Evolutionary conservation across 2,888 invertebrate species (phyloP), one percentile per base, ranked within the genome.

Genomic region (Drosophila paucipuncta): DNA sequence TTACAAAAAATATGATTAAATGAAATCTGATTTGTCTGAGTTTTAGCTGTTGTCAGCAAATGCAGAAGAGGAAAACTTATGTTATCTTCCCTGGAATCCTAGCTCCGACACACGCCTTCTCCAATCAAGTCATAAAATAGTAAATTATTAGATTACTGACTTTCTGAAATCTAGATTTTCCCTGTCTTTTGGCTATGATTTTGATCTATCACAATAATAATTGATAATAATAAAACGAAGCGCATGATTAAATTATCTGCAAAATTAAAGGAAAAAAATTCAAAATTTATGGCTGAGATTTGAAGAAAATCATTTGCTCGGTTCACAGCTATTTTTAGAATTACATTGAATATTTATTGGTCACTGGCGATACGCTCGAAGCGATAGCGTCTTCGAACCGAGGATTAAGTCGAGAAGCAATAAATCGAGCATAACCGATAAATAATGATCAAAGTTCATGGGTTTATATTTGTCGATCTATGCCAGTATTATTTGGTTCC

Each of bases 401-500:
- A 16, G 13, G 16, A 25, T 47, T 25, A 25, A 47, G 9, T 47
- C 47, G 16, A 9, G 4, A 16, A 25, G 47, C 47, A 16, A 47
- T 25, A 47, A 16, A 16, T 47, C 16, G 25, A 25, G 4, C 16
- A 25, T 47, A 47, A 25, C 22, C 16, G 47, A 16, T 47, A 25
- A 25, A 25, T 9, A 47, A 2, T 1, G 9, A 9, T 25, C 47
- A 47, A 25, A 25, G 18, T 22, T 28, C 7, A 25, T 41, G 28
- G 11, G 25, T 5, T 35, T 62, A 49, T 47, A 50, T 37, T 39
- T 55, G 4, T 28, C 13, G 16, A 37, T 25, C 55, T 83, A 84
- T 1, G 88, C 88, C 78, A 88, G 57, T 57, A 76, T 81, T n/a
- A 85, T 75, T 52, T 86, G 90, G 25, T 73, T 77, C 30, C 54